Conservation (phyloP, 2,113 vertebrate species). For the Chrysemys picta region DNA sequence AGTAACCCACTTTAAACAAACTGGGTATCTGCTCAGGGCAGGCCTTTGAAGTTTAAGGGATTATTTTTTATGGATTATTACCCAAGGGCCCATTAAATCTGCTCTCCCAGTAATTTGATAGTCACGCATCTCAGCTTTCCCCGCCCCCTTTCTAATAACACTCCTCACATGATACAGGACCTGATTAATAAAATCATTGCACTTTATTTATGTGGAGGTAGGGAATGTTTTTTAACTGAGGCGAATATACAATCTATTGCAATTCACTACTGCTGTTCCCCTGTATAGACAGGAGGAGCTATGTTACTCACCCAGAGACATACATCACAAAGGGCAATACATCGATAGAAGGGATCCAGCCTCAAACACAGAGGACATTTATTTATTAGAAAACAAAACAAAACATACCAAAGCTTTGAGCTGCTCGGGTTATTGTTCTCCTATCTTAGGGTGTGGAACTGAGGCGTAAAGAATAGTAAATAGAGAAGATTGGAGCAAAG, state of each 20-base stretch:
- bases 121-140: not conserved
- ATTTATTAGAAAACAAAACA: conserved; percentile 30
- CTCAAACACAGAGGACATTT: conserved; percentile 26
- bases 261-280: not conserved
- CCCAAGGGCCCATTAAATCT: not conserved
- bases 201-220: not conserved
- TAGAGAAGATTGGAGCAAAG: not conserved
- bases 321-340: not conserved
- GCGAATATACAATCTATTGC: not conserved
- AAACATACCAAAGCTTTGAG: not conserved
- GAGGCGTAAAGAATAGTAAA: not conserved
- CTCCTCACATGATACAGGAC: not conserved
- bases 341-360: not conserved
- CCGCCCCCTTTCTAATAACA: not conserved
- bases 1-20: conserved; percentile 33
- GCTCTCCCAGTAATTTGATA: not conserved
- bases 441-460: not conserved
- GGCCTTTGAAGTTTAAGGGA: conserved; percentile 40
- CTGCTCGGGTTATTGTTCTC: not conserved
- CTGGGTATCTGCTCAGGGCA: conserved; percentile 27
- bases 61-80: conserved; percentile 24
- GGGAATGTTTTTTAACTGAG: not conserved
- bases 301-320: not conserved
- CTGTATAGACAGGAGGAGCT: not conserved
- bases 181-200: not conserved